A percentile compares a stretch with the other conserved stretches of the same genome.
Evolutionary conservation across 2,113 vertebrate species (phyloP).

Genomic region (Phodopus roborovskii): DNA sequence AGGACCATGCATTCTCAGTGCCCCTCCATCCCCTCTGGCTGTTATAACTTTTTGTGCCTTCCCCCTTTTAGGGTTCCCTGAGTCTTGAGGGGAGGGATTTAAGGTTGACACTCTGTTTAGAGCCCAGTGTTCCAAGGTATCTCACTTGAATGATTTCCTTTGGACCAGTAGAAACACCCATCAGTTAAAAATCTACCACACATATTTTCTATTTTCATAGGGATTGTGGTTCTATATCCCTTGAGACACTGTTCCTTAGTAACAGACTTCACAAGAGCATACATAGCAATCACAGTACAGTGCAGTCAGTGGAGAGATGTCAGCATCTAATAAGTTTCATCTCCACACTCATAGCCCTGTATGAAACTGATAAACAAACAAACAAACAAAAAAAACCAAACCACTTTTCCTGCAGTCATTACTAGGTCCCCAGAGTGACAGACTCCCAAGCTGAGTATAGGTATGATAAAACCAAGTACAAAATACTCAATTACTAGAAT

Average conservation of each 20-base stretch:
- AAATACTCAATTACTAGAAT: neutral
- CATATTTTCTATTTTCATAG: neutral
- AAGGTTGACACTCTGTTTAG: too few species aligned
- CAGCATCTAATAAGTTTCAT: neutral
- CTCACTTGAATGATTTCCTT: neutral
- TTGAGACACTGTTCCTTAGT: slow-evolving; percentile 12
- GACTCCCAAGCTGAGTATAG: neutral
- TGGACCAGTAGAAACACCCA: neutral
- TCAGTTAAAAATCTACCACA: neutral
- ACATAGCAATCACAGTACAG: neutral
- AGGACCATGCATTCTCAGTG: neutral
- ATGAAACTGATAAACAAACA: neutral
- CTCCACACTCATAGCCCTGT: neutral
- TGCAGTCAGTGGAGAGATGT: neutral
- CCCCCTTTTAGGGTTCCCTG: neutral
- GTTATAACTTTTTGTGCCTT: neutral
- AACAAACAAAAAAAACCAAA: neutral
- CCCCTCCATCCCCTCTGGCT: neutral
- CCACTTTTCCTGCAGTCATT: neutral
- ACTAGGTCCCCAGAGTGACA: neutral
- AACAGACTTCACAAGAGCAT: neutral
- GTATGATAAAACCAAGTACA: neutral
- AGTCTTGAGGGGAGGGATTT: neutral
- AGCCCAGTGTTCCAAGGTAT: neutral
- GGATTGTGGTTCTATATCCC: neutral